Percentiles rank a stretch among this genome's conserved stretches.
Conservation (phyloP, 2,113 vertebrate species). For the Hydrolagus affinis region DNA sequence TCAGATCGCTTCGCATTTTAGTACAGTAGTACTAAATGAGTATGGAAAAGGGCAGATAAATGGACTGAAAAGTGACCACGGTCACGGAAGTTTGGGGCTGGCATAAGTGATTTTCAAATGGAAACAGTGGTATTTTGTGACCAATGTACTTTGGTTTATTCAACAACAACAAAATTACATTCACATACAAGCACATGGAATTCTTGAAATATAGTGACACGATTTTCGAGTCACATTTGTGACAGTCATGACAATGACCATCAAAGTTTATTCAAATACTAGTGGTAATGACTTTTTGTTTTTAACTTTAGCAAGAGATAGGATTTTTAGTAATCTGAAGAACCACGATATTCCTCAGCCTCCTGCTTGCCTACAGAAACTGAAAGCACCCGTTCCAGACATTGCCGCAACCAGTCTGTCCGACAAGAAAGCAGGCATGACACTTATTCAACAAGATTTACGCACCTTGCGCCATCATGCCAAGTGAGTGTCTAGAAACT, state of each 20-base stretch:
- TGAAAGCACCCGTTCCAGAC: constrained; percentile 73
- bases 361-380: constrained; percentile 52
- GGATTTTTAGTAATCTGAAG: constrained; percentile 73
- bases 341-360: constrained; percentile 69
- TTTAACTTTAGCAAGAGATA: constrained; percentile 64
- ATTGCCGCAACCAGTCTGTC: constrained; percentile 61
- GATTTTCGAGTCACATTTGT: background rate
- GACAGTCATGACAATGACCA: background rate
- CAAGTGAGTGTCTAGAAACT: constrained; percentile 56
- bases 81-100: too few species aligned
- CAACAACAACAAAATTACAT: too few species aligned
- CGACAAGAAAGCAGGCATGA: constrained; percentile 59
- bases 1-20: too few species aligned
- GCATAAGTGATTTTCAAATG: too few species aligned
- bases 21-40: too few species aligned
- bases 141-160: too few species aligned
- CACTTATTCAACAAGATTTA: constrained; percentile 68
- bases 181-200: background rate
- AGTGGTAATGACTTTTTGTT: constrained; percentile 16
- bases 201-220: background rate
- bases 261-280: background rate
- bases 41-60: too few species aligned
- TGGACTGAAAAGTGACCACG: too few species aligned
- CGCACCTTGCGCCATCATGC: constrained; percentile 72
- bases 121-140: too few species aligned